Conservation (phyloP, 2,113 vertebrate genomes). For the Podarcis raffonei region DNA sequence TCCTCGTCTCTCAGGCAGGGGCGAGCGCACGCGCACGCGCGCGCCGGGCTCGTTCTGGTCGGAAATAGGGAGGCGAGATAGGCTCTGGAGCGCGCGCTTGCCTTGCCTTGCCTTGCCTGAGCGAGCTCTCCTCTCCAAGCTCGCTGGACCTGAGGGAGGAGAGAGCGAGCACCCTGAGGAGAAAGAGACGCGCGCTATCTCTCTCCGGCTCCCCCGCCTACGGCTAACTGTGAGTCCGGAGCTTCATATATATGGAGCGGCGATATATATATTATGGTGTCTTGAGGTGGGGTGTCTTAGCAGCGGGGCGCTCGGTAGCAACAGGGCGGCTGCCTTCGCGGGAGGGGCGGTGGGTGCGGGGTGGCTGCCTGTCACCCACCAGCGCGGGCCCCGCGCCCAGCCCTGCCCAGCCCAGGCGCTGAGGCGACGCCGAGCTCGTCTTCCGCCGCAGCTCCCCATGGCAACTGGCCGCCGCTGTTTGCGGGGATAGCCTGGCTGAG, state of each 20-base stretch:
- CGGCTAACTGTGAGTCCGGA: neutral
- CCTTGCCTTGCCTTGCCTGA: neutral
- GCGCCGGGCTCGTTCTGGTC: neutral
- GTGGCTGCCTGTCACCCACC: constrained; percentile 12
- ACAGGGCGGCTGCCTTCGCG: neutral
- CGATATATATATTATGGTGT: no score
- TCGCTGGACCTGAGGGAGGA: neutral
- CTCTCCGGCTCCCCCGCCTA: neutral
- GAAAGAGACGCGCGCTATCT: neutral
- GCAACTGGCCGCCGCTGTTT: neutral
- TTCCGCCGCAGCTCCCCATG: neutral
- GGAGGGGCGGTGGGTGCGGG: no score
- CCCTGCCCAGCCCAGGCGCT: neutral
- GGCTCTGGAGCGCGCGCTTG: constrained; percentile 16
- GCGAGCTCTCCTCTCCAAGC: neutral
- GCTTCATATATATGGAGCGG: no score
- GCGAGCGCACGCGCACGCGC: neutral
- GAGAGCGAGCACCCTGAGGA: neutral
- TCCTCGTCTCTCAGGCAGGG: no score
- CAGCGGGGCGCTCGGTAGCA: neutral
- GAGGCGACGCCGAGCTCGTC: neutral
- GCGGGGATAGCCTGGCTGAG: no score
- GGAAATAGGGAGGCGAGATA: constrained; percentile 5
- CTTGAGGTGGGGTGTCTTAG: neutral
- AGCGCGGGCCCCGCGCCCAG: neutral